phyloP scores from a whole-genome alignment of 2,113 vertebrate species.

The Leucopternis melanops region DNA sequence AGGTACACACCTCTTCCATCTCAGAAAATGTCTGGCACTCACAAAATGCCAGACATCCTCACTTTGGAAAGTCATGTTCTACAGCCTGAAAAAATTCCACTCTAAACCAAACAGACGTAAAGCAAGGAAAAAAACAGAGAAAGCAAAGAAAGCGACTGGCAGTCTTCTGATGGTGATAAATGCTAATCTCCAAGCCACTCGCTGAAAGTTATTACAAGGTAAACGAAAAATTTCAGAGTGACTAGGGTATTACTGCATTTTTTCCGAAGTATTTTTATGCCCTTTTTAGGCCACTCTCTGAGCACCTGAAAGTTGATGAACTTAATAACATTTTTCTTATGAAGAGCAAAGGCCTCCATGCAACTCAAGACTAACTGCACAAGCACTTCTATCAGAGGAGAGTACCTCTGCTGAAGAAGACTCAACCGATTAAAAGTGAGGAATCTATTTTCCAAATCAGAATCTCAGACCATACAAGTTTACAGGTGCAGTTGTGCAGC shows the following conservation, averaged over 20 bases:
- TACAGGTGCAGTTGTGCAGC: background rate
- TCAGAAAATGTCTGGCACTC: conserved; percentile 3
- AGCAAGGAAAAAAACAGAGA: background rate
- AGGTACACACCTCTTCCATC: background rate
- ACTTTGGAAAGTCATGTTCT: background rate
- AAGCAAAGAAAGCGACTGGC: background rate
- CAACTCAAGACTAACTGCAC: background rate
- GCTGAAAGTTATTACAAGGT: background rate
- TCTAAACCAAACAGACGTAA: background rate
- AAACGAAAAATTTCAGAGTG: background rate
- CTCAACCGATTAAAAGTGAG: background rate
- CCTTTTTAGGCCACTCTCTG: background rate
- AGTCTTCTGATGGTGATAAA: background rate
- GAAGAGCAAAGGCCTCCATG: background rate
- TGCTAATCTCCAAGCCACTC: background rate
- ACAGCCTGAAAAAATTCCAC: background rate
- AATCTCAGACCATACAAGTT: background rate
- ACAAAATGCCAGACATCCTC: conserved; percentile 7
- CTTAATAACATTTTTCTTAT: background rate
- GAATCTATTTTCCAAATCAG: background rate
- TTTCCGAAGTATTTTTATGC: background rate
- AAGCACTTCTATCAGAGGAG: background rate
- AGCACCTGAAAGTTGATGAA: background rate
- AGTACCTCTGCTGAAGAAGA: background rate
- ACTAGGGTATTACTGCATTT: background rate